phyloP scores from a whole-genome alignment of 2,113 vertebrate species.

The Mirza zaza region DNA sequence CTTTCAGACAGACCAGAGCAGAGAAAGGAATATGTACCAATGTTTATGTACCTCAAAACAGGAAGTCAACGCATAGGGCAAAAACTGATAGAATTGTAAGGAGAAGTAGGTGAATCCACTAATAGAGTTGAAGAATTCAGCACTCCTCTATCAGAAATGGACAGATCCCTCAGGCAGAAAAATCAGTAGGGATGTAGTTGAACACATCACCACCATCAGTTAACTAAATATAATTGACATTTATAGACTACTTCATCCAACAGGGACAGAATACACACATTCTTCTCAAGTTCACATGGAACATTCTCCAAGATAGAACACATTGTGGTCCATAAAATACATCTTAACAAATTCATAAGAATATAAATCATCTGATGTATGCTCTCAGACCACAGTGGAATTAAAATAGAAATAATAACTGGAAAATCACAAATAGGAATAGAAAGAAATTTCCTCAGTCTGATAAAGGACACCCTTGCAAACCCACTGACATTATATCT shows the following conservation, averaged over 20 bases:
- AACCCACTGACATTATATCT: background rate
- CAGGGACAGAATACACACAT: background rate
- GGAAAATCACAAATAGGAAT: background rate
- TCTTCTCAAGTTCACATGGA: background rate
- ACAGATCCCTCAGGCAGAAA: background rate
- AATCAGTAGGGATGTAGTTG: background rate
- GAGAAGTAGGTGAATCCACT: background rate
- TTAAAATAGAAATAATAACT: background rate
- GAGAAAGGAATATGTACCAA: background rate
- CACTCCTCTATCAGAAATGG: background rate
- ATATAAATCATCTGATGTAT: background rate
- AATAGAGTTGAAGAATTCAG: background rate
- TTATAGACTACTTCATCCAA: background rate
- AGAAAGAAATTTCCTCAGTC: background rate
- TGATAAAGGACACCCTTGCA: background rate
- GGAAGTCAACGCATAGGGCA: background rate
- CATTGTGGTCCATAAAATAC: background rate
- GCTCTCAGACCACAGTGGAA: background rate
- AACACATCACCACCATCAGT: background rate
- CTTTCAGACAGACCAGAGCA: background rate
- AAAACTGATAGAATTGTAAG: background rate
- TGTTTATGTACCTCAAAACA: background rate
- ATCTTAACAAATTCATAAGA: background rate
- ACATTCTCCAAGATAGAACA: background rate
- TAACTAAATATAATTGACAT: background rate